A percentile compares a stretch with the other conserved stretches of the same genome.
Evolutionary conservation across 2,888 invertebrate genomes (phyloP).

Genomic region (Lymantria monacha): DNA sequence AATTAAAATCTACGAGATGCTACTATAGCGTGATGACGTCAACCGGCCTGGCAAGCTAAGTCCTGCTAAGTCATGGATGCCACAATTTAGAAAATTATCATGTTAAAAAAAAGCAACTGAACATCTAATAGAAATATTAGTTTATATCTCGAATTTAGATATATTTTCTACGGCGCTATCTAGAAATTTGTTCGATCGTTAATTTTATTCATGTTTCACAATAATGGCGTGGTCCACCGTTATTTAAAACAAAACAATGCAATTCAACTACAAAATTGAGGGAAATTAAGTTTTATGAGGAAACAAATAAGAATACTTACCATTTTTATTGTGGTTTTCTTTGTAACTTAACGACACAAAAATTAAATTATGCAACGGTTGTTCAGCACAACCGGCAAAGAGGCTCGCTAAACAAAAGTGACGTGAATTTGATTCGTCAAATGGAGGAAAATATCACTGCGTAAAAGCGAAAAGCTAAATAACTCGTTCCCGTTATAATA

Average conservation of each 20-base stretch:
- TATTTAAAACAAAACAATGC: conserved; percentile 17
- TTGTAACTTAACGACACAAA: conserved; percentile 75
- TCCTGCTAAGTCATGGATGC: conserved; percentile 26
- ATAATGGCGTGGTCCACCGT: conserved; percentile 62
- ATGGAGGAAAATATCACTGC: no score
- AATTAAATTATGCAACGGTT: conserved; percentile 69
- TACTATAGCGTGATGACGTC: conserved; percentile 17
- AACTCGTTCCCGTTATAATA: no score
- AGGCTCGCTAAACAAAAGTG: conserved; percentile 86
- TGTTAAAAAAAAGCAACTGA: neutral
- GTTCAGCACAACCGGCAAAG: conserved; percentile 85
- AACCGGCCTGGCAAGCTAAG: conserved; percentile 38
- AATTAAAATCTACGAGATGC: no score
- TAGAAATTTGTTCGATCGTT: neutral
- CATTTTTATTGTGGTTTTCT: conserved; percentile 76
- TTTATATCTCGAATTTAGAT: neutral
- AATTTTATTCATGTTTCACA: conserved; percentile 39
- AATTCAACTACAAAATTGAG: neutral
- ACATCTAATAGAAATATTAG: neutral
- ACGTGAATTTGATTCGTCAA: conserved; percentile 14
- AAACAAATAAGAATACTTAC: conserved; percentile 56
- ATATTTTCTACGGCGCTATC: no score
- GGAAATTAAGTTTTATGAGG: neutral
- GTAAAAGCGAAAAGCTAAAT: no score
- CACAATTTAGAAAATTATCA: conserved; percentile 1